phyloP scores from a whole-genome alignment of 1,140 invertebrate species.

The Drosophila auraria region DNA sequence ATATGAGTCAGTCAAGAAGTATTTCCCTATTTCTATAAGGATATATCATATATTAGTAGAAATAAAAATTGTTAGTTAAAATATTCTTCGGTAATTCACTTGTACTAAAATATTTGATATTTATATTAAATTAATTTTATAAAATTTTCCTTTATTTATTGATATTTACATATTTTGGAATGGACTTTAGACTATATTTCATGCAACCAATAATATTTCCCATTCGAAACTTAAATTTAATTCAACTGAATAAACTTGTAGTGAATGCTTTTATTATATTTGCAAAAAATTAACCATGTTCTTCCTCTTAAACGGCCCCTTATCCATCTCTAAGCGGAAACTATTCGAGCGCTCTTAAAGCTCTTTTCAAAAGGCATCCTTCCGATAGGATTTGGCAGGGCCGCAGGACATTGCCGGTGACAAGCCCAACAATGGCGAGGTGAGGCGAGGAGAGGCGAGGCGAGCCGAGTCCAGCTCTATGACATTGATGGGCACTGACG shows the following conservation, averaged over 20 bases:
- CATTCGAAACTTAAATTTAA: too few relatives aligned
- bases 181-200: neutral
- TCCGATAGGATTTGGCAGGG: conserved; percentile 16
- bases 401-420: conserved; percentile 39
- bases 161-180: too few relatives aligned
- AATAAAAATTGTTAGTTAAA: too few relatives aligned
- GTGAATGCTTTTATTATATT: neutral
- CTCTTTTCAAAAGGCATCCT: conserved; percentile 23
- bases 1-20: too few relatives aligned
- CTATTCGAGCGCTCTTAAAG: conserved; percentile 36
- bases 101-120: neutral
- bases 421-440: conserved; percentile 51
- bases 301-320: neutral
- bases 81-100: too few relatives aligned
- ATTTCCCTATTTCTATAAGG: too few relatives aligned
- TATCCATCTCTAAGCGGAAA: conserved; percentile 11
- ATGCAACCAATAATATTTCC: neutral
- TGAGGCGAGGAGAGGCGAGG: neutral
- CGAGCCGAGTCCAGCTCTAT: conserved; percentile 36
- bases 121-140: too few relatives aligned
- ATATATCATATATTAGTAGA: too few relatives aligned
- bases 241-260: too few relatives aligned
- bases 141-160: too few relatives aligned
- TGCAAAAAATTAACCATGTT: neutral
- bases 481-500: conserved; percentile 47